These are phyloP conservation scores for Ptiloglossa arizonensis DNA, from an alignment of 1,140 invertebrate species.

Conservation along the genomic window DNA sequence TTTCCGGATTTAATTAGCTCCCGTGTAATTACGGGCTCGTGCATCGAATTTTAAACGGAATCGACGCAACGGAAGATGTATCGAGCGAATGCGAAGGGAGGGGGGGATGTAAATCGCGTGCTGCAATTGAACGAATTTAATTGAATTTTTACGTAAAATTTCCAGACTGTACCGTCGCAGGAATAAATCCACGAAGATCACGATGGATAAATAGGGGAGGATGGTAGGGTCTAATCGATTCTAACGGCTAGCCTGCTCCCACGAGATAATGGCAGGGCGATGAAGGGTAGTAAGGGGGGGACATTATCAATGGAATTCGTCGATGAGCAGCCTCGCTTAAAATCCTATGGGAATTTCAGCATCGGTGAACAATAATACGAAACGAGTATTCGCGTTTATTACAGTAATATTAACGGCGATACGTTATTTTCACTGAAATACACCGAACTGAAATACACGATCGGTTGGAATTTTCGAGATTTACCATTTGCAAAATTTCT, in stretches of 20 bases:
- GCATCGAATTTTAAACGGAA: constrained; percentile 24
- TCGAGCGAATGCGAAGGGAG: no score
- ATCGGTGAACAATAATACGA: no score
- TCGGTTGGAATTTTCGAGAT: no score
- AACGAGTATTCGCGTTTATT: no score
- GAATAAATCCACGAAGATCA: constrained; percentile 44
- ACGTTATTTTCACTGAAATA: no score
- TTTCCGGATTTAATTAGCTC: constrained; percentile 36
- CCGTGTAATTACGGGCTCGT: background rate
- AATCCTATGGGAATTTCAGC: constrained; percentile 25
- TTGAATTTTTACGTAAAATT: background rate
- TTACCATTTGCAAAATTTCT: no score
- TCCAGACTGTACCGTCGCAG: no score
- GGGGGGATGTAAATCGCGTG: no score
- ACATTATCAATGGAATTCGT: background rate
- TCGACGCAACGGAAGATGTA: background rate
- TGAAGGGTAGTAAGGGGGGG: background rate
- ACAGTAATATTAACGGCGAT: no score
- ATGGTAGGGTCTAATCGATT: constrained; percentile 35
- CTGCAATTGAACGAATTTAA: no score
- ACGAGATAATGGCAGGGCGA: constrained; percentile 26
- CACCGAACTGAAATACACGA: no score
- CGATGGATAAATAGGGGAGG: constrained; percentile 21
- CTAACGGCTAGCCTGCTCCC: constrained; percentile 17
- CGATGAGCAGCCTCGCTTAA: constrained; percentile 12